Percentiles rank a stretch among this genome's conserved stretches.
Evolutionary conservation across 2,888 invertebrate species (phyloP).

Genomic region (Phyllotreta striolata): DNA sequence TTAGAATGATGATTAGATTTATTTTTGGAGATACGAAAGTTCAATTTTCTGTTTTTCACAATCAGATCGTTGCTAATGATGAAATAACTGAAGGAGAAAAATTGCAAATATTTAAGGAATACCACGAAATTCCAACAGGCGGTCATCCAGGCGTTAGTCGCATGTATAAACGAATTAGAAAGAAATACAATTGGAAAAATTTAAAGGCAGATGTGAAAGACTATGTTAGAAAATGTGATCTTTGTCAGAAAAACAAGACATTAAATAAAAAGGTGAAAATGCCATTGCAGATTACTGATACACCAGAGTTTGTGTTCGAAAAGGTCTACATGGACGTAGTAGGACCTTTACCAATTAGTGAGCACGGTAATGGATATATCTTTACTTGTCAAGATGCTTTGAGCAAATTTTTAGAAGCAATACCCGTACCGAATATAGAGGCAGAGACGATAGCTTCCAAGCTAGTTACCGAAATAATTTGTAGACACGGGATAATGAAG

Average conservation of each 20-base stretch:
- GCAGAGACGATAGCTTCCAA: slow-evolving; percentile 44
- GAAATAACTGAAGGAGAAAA: slow-evolving; percentile 1
- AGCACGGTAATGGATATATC: slow-evolving; percentile 44
- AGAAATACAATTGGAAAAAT: slow-evolving; percentile 44
- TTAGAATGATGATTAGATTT: slow-evolving; percentile 13
- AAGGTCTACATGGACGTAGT: slow-evolving; percentile 46
- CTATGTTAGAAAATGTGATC: slow-evolving; percentile 41
- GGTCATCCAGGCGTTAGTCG: slow-evolving; percentile 47
- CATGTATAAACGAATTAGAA: slow-evolving; percentile 41
- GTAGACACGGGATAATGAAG: slow-evolving; percentile 47
- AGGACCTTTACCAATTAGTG: slow-evolving; percentile 42
- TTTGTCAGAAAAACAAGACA: slow-evolving; percentile 39
- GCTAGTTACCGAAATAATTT: slow-evolving; percentile 41
- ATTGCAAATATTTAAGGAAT: slow-evolving; percentile 16
- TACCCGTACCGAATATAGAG: slow-evolving; percentile 44
- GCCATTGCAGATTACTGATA: slow-evolving; percentile 13
- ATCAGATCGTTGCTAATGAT: slow-evolving; percentile 4
- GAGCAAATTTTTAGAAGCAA: slow-evolving; percentile 47
- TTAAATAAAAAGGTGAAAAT: slow-evolving; percentile 10
- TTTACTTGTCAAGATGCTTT: slow-evolving; percentile 47
- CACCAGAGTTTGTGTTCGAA: slow-evolving; percentile 39
- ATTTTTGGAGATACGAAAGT: neutral
- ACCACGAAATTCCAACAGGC: slow-evolving; percentile 42
- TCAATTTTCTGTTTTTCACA: slow-evolving; percentile 1
- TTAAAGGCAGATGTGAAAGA: slow-evolving; percentile 41